Evolutionary conservation across 2,888 invertebrate genomes (phyloP).

Genomic region (Athalia rosae): DNA sequence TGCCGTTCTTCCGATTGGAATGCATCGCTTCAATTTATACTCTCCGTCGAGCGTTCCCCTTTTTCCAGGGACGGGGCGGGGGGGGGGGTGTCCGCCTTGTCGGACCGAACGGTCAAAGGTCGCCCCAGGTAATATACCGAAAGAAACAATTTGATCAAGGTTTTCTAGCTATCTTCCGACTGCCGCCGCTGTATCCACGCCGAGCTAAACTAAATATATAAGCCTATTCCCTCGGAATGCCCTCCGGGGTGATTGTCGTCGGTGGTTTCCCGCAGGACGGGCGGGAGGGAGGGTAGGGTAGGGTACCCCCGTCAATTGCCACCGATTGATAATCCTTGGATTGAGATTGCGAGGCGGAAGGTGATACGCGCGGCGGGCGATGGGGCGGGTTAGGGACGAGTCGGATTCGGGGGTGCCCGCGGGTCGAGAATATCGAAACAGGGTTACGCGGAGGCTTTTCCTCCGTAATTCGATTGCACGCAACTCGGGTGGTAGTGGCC

Average conservation of each 20-base stretch:
- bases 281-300: background rate
- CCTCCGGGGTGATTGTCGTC: constrained; percentile 38
- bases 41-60: constrained; percentile 13
- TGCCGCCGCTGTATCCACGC: background rate
- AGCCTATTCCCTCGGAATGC: constrained; percentile 2
- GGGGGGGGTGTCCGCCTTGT: background rate
- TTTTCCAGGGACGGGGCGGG: constrained; percentile 3
- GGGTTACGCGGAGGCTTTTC: constrained; percentile 60
- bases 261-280: constrained; percentile 8
- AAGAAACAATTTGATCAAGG: constrained; percentile 37
- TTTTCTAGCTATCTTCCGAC: background rate
- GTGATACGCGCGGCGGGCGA: background rate
- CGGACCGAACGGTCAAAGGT: constrained; percentile 28
- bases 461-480: constrained; percentile 66
- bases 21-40: constrained; percentile 24
- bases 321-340: constrained; percentile 58
- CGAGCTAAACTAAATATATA: constrained; percentile 31
- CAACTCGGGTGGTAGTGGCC: constrained; percentile 49
- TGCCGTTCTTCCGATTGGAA: constrained; percentile 2
- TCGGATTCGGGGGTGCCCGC: background rate
- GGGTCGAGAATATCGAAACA: constrained; percentile 58
- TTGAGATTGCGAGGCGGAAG: constrained; percentile 21
- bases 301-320: constrained; percentile 59
- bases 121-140: constrained; percentile 27
- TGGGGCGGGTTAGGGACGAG: constrained; percentile 5